Conservation (phyloP, 2,888 invertebrate species). For the Lasioglossum marginatum region DNA sequence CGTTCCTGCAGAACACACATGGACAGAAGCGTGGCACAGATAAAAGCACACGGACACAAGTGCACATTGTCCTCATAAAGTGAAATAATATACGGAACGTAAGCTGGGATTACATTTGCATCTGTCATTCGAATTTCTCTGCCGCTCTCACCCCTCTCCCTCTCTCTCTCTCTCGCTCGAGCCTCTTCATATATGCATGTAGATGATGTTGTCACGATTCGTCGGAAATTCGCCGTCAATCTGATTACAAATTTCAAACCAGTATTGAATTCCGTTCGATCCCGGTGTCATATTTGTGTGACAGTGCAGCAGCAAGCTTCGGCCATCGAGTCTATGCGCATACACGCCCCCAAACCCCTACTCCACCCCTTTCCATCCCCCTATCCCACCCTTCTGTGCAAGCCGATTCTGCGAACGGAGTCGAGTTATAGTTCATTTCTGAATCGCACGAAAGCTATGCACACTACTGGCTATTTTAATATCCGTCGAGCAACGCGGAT, state of each 20-base stretch:
- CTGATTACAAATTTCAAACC: constrained; percentile 68
- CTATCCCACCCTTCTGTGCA: neutral
- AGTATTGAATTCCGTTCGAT: constrained; percentile 68
- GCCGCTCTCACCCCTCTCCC: neutral
- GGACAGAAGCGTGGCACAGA: neutral
- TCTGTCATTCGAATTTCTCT: constrained; percentile 49
- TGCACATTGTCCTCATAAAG: constrained; percentile 13
- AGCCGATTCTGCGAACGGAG: neutral
- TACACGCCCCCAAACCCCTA: neutral
- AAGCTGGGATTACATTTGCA: constrained; percentile 61
- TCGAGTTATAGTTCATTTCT: neutral
- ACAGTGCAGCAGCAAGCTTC: constrained; percentile 58
- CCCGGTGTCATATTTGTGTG: constrained; percentile 65
- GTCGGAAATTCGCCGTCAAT: constrained; percentile 64
- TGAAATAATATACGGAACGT: constrained; percentile 56
- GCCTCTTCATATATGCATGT: constrained; percentile 44
- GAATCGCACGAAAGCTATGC: constrained; percentile 1
- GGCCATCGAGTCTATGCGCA: constrained; percentile 34
- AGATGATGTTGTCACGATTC: constrained; percentile 64
- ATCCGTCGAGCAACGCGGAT: neutral
- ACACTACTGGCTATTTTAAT: neutral
- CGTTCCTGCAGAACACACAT: neutral
- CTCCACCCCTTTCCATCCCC: neutral
- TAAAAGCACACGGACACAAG: neutral
- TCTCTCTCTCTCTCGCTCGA: neutral